phyloP scores from a whole-genome alignment of 2,888 invertebrate species.

The Bembecia ichneumoniformis region DNA sequence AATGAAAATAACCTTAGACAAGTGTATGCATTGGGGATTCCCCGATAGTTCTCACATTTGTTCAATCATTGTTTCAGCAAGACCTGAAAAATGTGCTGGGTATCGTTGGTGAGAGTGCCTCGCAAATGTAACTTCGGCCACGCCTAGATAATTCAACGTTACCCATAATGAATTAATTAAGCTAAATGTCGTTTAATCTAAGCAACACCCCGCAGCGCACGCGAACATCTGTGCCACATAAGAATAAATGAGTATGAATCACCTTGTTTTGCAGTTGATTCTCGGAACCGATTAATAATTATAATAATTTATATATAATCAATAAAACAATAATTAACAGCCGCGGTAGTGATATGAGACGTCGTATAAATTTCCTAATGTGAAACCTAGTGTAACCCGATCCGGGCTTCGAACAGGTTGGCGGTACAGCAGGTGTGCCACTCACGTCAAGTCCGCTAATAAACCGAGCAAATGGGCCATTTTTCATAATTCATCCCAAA shows the following conservation, averaged over 20 bases:
- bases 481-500: conserved; percentile 24
- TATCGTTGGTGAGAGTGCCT: too few species aligned
- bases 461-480: conserved; percentile 25
- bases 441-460: conserved; percentile 51
- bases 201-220: conserved; percentile 52
- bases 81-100: too few species aligned
- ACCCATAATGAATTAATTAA: conserved; percentile 42
- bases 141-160: too few species aligned
- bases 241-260: conserved; percentile 55
- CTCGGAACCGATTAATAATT: conserved; percentile 63
- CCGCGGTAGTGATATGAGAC: conserved; percentile 62
- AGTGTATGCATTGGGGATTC: too few species aligned
- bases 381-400: conserved; percentile 68
- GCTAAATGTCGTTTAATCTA: conserved; percentile 67
- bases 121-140: too few species aligned
- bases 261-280: conserved; percentile 66
- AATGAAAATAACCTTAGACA: too few species aligned
- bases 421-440: conserved; percentile 46
- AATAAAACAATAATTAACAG: conserved; percentile 67
- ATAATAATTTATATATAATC: conserved; percentile 62
- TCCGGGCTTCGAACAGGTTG: conserved; percentile 51
- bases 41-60: too few species aligned
- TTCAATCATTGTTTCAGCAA: too few species aligned
- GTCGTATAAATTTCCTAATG: conserved; percentile 70
- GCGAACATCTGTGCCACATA: conserved; percentile 39